A percentile compares a stretch with the other conserved stretches of the same genome.
Conservation (phyloP, 2,888 invertebrate species). For the Neoscelio sp. region DNA sequence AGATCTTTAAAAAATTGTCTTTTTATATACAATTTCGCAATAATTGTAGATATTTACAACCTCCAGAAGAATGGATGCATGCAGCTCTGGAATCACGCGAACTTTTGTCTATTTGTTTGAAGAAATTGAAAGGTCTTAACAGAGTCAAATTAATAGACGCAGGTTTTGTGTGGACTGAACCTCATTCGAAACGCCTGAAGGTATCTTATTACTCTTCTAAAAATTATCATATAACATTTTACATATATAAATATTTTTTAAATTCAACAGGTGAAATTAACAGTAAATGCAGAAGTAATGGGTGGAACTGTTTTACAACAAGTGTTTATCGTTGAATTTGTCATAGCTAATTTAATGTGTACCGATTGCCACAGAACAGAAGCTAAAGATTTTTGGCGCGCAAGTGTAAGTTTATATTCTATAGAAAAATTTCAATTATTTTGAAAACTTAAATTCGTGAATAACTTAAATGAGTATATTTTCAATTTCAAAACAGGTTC, state of each 20-base stretch:
- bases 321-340: slow-evolving; percentile 97
- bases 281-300: slow-evolving; percentile 97
- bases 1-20: too few species aligned
- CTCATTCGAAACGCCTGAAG: slow-evolving; percentile 98
- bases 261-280: slow-evolving; percentile 90
- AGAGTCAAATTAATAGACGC: slow-evolving; percentile 97
- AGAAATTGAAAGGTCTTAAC: slow-evolving; percentile 94
- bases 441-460: too few species aligned
- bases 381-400: slow-evolving; percentile 99
- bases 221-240: not conserved
- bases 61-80: slow-evolving; percentile 94
- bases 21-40: not conserved
- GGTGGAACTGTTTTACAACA: slow-evolving; percentile 97
- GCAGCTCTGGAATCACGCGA: slow-evolving; percentile 96
- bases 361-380: slow-evolving; percentile 98
- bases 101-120: slow-evolving; percentile 94
- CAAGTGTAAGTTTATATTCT: slow-evolving; percentile 86
- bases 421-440: slow-evolving; percentile 4
- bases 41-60: slow-evolving; percentile 91
- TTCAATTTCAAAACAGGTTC: slow-evolving; percentile 85
- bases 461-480: too few species aligned
- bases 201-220: slow-evolving; percentile 82
- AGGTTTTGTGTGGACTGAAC: slow-evolving; percentile 99
- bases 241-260: slow-evolving; percentile 6
- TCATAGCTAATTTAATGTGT: slow-evolving; percentile 97